Conservation (phyloP, 2,797 vertebrate species). For the Ptychadena robeensis region DNA sequence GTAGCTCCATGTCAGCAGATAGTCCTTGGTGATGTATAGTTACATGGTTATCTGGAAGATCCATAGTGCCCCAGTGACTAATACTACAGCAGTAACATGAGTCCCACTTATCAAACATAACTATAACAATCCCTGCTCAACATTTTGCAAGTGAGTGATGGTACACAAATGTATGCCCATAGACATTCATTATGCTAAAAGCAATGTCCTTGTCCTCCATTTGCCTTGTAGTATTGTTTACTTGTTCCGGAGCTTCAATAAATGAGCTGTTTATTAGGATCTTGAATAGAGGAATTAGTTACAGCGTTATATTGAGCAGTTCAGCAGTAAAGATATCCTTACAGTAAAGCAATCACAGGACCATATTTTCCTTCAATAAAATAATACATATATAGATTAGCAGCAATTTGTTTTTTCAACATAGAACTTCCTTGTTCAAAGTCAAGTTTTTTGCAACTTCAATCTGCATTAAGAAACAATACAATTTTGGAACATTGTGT, state of each 20-base stretch:
- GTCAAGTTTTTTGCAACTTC: no score
- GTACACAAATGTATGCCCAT: conserved; percentile 10
- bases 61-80: conserved; percentile 46
- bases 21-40: conserved; percentile 40
- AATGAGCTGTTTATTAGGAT: not conserved
- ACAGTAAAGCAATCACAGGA: not conserved
- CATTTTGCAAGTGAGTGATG: conserved; percentile 23
- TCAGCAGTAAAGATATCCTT: not conserved
- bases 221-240: conserved; percentile 14
- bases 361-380: not conserved
- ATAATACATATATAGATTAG: not conserved
- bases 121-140: conserved; percentile 12
- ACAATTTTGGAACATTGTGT: no score
- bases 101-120: conserved; percentile 38
- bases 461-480: no score
- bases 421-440: no score
- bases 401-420: not conserved
- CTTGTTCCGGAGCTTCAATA: conserved; percentile 1
- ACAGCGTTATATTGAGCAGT: not conserved
- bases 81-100: conserved; percentile 29
- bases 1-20: conserved; percentile 47
- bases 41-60: conserved; percentile 39
- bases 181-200: conserved; percentile 28
- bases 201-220: conserved; percentile 7
- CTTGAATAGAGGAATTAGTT: conserved; percentile 8